Evolutionary conservation across 2,888 invertebrate species (phyloP), one percentile per base, ranked within the genome.

Genomic region (Nemotelus nigrinus): DNA sequence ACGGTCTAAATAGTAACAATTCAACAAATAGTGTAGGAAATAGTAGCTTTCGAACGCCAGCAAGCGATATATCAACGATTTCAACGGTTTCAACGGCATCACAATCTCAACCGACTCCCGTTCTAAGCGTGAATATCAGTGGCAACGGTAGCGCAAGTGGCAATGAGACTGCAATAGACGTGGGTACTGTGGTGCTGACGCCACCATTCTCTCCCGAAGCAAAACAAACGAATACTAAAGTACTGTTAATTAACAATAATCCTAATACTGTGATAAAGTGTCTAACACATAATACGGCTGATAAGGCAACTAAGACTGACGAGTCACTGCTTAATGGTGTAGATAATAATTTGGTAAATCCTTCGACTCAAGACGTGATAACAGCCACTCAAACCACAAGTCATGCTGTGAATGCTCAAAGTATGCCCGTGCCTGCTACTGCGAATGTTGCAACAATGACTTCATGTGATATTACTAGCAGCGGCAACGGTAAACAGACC

Each of bases 251-350:
- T 82, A 84, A 83, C 82, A 86, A 84, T 82, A 83, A 82, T 83
- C 84, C 85, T 83, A 83, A 84, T 83, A 84, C 87, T 87, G 87
- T 87, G 87, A 87, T 87, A 87, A 86, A 87, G 86, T 87, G 86
- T 87, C 79, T 83, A 85, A 87, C 86, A 86, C 86, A 85, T 80
- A 80, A 88, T 84, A 91, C 89, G 88, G 90, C 91, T 84, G 91
- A 92, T 87, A 92, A 93, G 88, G 91, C 92, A 85, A 91, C 91
- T 84, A 92, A 92, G 90, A 93, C 92, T 88, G 93, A 87, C 81
- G 87, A 87, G 79, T 80, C 82, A 78, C 72, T 79, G 68, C 72
- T 80, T 71, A 80, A 80, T 79, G 89, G 85, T 88, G 88, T 86
- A 82, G 83, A 81, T 74, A 55, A 43, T 53, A 79, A 78, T 80